phyloP scores from a whole-genome alignment of 2,888 invertebrate species.

The Caenorhabditis sp. region DNA sequence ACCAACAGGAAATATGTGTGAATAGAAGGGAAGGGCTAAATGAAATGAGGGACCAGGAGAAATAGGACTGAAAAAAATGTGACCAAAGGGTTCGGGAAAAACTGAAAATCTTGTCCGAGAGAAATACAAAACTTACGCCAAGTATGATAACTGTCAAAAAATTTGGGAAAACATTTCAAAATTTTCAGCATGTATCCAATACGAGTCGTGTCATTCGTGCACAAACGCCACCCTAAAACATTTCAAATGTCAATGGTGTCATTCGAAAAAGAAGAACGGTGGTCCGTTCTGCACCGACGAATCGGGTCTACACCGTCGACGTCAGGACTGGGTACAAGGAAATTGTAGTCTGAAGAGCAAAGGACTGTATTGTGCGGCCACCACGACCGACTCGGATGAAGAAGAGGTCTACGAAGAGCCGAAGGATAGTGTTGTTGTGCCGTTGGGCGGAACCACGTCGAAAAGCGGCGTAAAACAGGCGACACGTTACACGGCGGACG shows the following conservation, averaged over 20 bases:
- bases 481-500: not conserved
- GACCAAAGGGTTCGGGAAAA: too few relatives aligned
- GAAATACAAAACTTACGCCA: too few relatives aligned
- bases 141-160: not conserved
- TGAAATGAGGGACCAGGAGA: too few relatives aligned
- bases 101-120: too few relatives aligned
- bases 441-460: not conserved
- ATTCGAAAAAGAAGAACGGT: slow-evolving; percentile 49
- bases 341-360: slow-evolving; percentile 54
- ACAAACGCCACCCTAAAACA: slow-evolving; percentile 60
- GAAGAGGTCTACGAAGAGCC: slow-evolving; percentile 46
- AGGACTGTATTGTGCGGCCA: slow-evolving; percentile 41
- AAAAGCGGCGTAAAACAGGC: not conserved
- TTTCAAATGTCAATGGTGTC: slow-evolving; percentile 70
- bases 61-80: too few relatives aligned
- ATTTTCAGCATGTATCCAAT: slow-evolving; percentile 59
- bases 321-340: slow-evolving; percentile 66
- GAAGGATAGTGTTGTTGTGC: not conserved
- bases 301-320: slow-evolving; percentile 55
- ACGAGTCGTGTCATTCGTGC: slow-evolving; percentile 61
- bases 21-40: too few relatives aligned
- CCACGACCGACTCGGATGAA: slow-evolving; percentile 27
- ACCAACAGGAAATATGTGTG: too few relatives aligned
- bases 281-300: slow-evolving; percentile 68
- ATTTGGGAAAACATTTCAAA: not conserved